These are phyloP conservation scores for Drosophila flavopinicola DNA, from an alignment of 2,888 invertebrate genomes.

Conservation along the genomic window DNA sequence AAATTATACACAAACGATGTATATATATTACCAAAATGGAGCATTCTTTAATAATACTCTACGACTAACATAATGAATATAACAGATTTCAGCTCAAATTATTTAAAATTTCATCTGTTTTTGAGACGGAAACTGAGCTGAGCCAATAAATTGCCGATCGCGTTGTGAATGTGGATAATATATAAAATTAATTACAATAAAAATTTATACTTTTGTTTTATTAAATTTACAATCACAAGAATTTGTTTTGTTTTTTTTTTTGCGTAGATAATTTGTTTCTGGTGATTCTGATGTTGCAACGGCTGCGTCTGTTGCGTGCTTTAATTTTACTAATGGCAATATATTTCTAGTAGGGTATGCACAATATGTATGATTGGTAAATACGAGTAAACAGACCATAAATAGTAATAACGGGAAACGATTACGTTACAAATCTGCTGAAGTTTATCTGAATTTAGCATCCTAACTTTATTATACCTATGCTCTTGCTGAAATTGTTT, in stretches of 20 bases:
- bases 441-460: slow-evolving; percentile 61
- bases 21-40: slow-evolving; percentile 33
- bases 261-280: slow-evolving; percentile 44
- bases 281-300: slow-evolving; percentile 52
- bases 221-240: slow-evolving; percentile 79
- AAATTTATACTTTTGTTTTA: slow-evolving; percentile 63
- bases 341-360: slow-evolving; percentile 63
- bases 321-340: slow-evolving; percentile 72
- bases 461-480: slow-evolving; percentile 65
- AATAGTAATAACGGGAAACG: slow-evolving; percentile 42
- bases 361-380: slow-evolving; percentile 42
- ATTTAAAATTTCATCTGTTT: slow-evolving; percentile 5
- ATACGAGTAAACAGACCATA: slow-evolving; percentile 42
- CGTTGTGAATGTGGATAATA: slow-evolving; percentile 35
- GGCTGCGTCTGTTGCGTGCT: slow-evolving; percentile 57
- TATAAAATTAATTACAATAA: slow-evolving; percentile 64
- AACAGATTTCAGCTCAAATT: slow-evolving; percentile 41
- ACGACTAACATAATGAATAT: slow-evolving; percentile 39
- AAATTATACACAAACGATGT: slow-evolving; percentile 20
- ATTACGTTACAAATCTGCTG: slow-evolving; percentile 45
- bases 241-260: slow-evolving; percentile 44
- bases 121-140: slow-evolving; percentile 21
- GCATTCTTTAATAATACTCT: slow-evolving; percentile 53
- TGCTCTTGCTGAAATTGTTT: slow-evolving; percentile 69
- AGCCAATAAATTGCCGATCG: slow-evolving; percentile 38